Conservation (phyloP, 2,113 vertebrate species). For the Gnathonemus longibarbis region DNA sequence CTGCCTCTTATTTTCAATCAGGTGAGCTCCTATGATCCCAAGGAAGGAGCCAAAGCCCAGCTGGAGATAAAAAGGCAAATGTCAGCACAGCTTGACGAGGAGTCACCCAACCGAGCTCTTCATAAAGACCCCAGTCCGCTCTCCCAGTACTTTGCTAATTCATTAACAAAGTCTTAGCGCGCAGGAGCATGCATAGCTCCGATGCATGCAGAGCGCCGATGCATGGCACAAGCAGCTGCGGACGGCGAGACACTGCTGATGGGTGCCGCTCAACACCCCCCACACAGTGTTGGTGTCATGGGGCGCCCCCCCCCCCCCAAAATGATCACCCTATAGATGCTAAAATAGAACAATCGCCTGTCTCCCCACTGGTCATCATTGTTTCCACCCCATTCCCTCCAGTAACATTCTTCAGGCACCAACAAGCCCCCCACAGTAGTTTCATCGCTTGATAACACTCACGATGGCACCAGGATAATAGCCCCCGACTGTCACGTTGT, state of each 20-base stretch:
- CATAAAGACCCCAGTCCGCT: background rate
- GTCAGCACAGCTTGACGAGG: background rate
- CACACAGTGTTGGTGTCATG: background rate
- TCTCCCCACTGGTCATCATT: background rate
- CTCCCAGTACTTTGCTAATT: background rate
- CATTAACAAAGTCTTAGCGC: background rate
- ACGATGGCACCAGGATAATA: slow-evolving; percentile 97
- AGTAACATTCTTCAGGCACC: background rate
- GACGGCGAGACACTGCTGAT: background rate
- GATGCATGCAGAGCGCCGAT: background rate
- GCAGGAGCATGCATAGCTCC: background rate
- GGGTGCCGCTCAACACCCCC: background rate
- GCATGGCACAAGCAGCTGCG: background rate
- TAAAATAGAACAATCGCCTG: background rate
- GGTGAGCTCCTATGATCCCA: slow-evolving; percentile 94
- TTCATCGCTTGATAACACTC: slow-evolving; percentile 53
- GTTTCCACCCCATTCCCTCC: background rate
- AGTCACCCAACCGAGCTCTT: background rate
- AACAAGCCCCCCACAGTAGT: background rate
- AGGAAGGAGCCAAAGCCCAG: slow-evolving; percentile 96
- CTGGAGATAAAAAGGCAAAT: slow-evolving; percentile 50
- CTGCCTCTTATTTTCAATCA: slow-evolving; percentile 97
- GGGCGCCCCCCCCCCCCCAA: background rate
- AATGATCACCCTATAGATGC: background rate
- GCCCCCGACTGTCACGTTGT: slow-evolving; percentile 96